A percentile compares a stretch with the other conserved stretches of the same genome.
Evolutionary conservation across 2,797 vertebrate genomes (phyloP).

Genomic region (Pseudochaenichthys georgianus): DNA sequence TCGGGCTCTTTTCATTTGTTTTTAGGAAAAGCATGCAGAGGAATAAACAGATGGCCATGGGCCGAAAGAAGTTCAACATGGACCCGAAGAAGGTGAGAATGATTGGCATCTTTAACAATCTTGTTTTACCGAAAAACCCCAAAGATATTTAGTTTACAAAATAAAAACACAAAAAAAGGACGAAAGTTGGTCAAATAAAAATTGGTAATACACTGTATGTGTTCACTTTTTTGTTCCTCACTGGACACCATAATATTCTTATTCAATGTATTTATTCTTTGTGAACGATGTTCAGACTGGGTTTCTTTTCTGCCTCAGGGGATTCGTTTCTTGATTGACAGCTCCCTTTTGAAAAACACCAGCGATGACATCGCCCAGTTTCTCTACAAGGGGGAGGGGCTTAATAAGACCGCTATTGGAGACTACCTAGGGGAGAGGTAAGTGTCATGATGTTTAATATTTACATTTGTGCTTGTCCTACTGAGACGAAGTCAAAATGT

Average conservation of each 20-base stretch:
- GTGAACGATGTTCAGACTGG: not conserved
- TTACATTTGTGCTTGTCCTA: not conserved
- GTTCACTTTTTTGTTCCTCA: not conserved
- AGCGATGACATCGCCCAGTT: conserved; percentile 94
- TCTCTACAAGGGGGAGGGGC: conserved; percentile 95
- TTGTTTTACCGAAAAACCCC: no score
- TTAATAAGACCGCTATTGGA: conserved; percentile 96
- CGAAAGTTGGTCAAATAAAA: not conserved
- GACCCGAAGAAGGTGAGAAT: conserved; percentile 93
- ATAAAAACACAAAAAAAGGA: not conserved
- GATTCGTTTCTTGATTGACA: conserved; percentile 94
- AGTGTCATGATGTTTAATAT: conserved; percentile 4
- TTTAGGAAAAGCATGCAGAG: conserved; percentile 97
- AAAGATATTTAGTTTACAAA: not conserved
- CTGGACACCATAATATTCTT: not conserved
- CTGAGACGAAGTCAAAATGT: not conserved
- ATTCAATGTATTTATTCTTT: not conserved
- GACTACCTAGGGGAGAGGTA: conserved; percentile 97
- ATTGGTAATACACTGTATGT: not conserved
- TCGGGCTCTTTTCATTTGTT: conserved; percentile 22
- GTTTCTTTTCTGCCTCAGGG: conserved; percentile 82
- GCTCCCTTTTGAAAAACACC: conserved; percentile 92
- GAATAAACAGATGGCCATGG: conserved; percentile 97
- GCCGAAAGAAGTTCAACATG: conserved; percentile 98
- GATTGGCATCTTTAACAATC: no score